These are phyloP conservation scores for Drosophila paranaensis DNA, from an alignment of 2,888 invertebrate genomes.

Conservation along the genomic window DNA sequence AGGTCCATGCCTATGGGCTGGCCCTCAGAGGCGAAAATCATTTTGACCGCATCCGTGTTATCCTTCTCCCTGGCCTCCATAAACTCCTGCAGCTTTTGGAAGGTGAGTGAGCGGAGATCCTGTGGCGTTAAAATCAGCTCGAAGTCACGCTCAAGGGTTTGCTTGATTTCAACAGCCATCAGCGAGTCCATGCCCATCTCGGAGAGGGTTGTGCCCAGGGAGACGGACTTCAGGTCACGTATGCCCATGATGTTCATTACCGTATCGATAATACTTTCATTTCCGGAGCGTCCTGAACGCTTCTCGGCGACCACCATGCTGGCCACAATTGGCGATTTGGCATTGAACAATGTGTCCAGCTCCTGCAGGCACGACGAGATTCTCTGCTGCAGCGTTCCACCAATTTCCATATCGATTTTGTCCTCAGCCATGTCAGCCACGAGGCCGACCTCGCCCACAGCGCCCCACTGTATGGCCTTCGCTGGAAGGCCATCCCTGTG, in stretches of 20 bases:
- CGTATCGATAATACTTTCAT: slow-evolving; percentile 89
- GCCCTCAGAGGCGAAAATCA: slow-evolving; percentile 79
- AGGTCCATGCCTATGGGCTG: slow-evolving; percentile 86
- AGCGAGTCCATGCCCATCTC: slow-evolving; percentile 98
- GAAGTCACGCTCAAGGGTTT: slow-evolving; percentile 94
- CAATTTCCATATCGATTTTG: slow-evolving; percentile 88
- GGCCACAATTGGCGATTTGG: slow-evolving; percentile 89
- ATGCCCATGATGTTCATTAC: slow-evolving; percentile 89
- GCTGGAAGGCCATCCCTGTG: slow-evolving; percentile 90
- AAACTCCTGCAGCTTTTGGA: slow-evolving; percentile 85
- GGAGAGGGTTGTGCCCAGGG: slow-evolving; percentile 90
- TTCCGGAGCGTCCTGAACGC: slow-evolving; percentile 87
- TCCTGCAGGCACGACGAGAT: slow-evolving; percentile 92
- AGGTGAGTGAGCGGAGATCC: slow-evolving; percentile 92
- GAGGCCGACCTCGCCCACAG: slow-evolving; percentile 94
- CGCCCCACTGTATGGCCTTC: slow-evolving; percentile 96
- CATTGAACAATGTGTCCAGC: slow-evolving; percentile 90
- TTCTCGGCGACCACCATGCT: slow-evolving; percentile 96
- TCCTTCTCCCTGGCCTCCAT: slow-evolving; percentile 75
- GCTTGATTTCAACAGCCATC: slow-evolving; percentile 98
- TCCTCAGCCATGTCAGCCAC: slow-evolving; percentile 91
- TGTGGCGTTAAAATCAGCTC: slow-evolving; percentile 94
- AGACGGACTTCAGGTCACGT: slow-evolving; percentile 89
- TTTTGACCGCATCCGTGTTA: slow-evolving; percentile 74
- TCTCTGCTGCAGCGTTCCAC: slow-evolving; percentile 94